phyloP scores from a whole-genome alignment of 2,888 invertebrate genomes.

The Anthrax anthrax region DNA sequence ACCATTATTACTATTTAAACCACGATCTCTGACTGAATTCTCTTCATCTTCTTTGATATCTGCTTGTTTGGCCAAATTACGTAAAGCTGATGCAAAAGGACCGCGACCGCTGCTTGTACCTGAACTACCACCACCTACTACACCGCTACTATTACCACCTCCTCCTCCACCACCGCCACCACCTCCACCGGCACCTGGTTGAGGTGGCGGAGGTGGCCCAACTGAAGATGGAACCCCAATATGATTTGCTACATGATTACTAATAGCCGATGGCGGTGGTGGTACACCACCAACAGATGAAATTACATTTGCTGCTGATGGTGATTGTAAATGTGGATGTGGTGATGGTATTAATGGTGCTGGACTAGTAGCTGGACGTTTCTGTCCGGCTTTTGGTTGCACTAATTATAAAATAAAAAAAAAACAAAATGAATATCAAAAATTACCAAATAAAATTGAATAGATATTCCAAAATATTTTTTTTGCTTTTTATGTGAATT shows the following conservation, averaged over 20 bases:
- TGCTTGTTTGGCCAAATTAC: conserved; percentile 84
- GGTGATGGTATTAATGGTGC: conserved; percentile 30
- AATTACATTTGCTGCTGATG: conserved; percentile 14
- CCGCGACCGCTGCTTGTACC: conserved; percentile 39
- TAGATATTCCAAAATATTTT: not conserved
- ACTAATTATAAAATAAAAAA: conserved; percentile 20
- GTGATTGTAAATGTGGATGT: conserved; percentile 31
- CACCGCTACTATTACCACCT: conserved; percentile 33
- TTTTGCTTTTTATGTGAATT: no score
- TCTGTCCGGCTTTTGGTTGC: conserved; percentile 33
- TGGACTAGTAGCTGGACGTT: conserved; percentile 33
- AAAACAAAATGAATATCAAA: not conserved
- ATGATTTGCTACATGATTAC: conserved; percentile 27
- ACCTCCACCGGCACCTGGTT: conserved; percentile 9
- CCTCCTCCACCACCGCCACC: conserved; percentile 5
- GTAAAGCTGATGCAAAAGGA: conserved; percentile 81
- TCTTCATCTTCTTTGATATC: conserved; percentile 58
- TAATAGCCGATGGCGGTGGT: conserved; percentile 13
- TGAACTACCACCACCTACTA: conserved; percentile 8
- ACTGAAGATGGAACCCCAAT: conserved; percentile 19
- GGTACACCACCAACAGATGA: conserved; percentile 14
- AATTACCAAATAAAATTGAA: not conserved
- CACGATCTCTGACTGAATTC: conserved; percentile 22
- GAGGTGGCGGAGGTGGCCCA: conserved; percentile 7
- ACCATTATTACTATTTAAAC: conserved; percentile 21